Conservation (phyloP, 2,888 invertebrate genomes). For the Balanococcus diminutus region DNA sequence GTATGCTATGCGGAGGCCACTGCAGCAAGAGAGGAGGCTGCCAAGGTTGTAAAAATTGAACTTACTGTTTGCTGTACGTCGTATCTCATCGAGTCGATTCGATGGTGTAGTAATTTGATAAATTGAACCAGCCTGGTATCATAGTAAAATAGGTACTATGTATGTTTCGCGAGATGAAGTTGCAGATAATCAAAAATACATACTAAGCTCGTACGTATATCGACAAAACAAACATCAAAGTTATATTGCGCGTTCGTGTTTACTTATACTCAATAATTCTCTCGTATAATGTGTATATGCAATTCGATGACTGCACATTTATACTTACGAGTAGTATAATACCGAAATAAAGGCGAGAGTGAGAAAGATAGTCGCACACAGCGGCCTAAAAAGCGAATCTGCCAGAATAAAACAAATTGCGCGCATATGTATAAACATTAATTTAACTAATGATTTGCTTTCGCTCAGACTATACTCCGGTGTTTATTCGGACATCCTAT, state of each 20-base stretch:
- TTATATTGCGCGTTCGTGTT: slow-evolving; percentile 15
- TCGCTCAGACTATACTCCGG: background rate
- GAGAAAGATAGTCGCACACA: background rate
- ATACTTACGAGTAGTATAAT: too few species aligned
- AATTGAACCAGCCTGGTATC: background rate
- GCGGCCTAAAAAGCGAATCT: background rate
- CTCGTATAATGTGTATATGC: background rate
- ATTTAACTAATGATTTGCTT: background rate
- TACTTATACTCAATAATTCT: background rate
- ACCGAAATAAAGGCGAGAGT: background rate
- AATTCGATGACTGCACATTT: background rate
- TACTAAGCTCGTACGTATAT: slow-evolving; percentile 8
- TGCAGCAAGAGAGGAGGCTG: background rate
- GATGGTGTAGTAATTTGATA: slow-evolving; percentile 11
- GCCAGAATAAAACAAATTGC: background rate
- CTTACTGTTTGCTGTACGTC: background rate
- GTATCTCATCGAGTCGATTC: background rate
- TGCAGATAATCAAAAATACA: slow-evolving; percentile 29
- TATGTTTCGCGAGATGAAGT: background rate
- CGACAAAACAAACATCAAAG: slow-evolving; percentile 16
- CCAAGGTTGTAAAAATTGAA: background rate
- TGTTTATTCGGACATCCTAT: background rate
- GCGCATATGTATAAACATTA: background rate
- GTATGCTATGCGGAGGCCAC: background rate
- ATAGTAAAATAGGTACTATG: background rate